Base-by-base conservation (phyloP, 1,140 invertebrate genomes). In the Sweltsa coloradensis region DNA sequence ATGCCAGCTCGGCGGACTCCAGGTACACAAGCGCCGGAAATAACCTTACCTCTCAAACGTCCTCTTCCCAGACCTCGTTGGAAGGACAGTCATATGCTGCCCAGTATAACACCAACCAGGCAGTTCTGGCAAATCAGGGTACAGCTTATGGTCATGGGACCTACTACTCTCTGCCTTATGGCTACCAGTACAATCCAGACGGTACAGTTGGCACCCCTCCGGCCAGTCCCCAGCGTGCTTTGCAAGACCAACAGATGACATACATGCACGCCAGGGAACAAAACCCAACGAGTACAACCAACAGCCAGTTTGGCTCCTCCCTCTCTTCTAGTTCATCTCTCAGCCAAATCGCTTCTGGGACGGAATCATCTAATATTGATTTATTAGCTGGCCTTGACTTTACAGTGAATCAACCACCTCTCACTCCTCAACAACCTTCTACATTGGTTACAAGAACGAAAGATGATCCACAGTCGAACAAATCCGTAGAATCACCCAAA, bases 381-480 rank as follows among this genome's bases (percentile, higher is more conserved):
- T 66, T 89, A 25, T 60, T 89, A 1, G 77, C 83, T 1, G 85
- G 81, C 40, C 71, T 89, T 16, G 85, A 89, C 58, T 79, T 86
- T 48, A 73, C 74, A 49, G 72, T 85, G 41, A 74, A 78, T 62
- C 73, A 84, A 61, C 73, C 76, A 51, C 74, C 82, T 39, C 59
- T 83, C 21, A 69, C 75, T 46, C 81, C 80, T 0, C 71, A 79
- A 59, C 73, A 47, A 21, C 46, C 34, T 1, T 21, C 36, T 18
- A 21, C 25, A 44, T 3, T 29, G 6, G 11, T 18, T 14, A 21
- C 3, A 2, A 16, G 14, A 13, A n/a, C 29, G 3, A 31, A 26
- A 25, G 42, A 16, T 14, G 26, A 25, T n/a, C 16, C n/a, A 3
- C n/a, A n/a, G n/a, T n/a, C n/a, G n/a, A n/a, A n/a, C n/a, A n/a